A percentile compares a stretch with the other conserved stretches of the same genome.
phyloP scores from a whole-genome alignment of 2,113 vertebrate species.

The Morone saxatilis region DNA sequence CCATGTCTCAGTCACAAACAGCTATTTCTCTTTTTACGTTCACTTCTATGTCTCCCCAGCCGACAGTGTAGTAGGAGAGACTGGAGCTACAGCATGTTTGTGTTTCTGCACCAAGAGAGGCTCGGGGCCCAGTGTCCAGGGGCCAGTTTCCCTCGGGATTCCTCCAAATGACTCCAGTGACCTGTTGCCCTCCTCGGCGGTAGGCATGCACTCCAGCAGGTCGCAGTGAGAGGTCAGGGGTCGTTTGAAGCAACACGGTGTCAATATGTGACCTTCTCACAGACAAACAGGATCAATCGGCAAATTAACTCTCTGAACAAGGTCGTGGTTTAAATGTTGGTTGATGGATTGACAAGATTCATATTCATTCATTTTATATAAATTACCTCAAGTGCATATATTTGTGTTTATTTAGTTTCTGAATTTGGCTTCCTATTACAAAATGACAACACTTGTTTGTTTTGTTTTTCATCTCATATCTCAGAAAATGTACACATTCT shows the following conservation, averaged over 20 bases:
- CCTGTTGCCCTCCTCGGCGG: conserved; percentile 64
- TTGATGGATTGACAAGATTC: conserved; percentile 5
- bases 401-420: not conserved
- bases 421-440: not conserved
- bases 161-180: conserved; percentile 67
- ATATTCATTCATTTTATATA: not conserved
- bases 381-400: not conserved
- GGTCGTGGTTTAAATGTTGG: conserved; percentile 10
- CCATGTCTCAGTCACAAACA: conserved; percentile 54
- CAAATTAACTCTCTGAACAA: conserved; percentile 45
- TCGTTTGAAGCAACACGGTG: conserved; percentile 45
- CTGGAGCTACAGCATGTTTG: conserved; percentile 8
- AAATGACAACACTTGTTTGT: not conserved
- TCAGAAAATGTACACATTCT: not conserved
- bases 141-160: conserved; percentile 66
- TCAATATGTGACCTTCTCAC: conserved; percentile 51
- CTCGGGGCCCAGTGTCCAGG: conserved; percentile 52
- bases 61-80: conserved; percentile 3
- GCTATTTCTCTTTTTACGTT: conserved; percentile 40
- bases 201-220: conserved; percentile 62
- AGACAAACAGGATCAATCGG: conserved; percentile 49
- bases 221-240: conserved; percentile 64
- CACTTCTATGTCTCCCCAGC: conserved; percentile 22
- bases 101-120: conserved; percentile 28
- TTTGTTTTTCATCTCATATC: not conserved